Base-by-base conservation (phyloP, 2,797 vertebrate species). In the Coregonus ussuriensis region DNA sequence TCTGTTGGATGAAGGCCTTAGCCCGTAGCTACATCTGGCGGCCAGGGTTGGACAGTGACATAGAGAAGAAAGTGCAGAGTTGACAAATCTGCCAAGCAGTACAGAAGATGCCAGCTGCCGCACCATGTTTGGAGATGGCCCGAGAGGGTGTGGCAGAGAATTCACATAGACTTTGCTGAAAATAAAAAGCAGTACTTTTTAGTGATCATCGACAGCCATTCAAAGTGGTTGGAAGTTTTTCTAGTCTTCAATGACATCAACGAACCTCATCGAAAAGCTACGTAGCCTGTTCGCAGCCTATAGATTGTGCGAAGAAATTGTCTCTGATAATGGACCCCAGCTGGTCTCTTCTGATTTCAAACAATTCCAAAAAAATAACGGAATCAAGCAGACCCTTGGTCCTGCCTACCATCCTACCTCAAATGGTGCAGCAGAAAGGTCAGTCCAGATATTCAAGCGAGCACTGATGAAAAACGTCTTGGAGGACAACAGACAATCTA, bases 1-100 rank as follows among this genome's bases (percentile, higher is more conserved):
- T 72, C 4, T 76, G 81, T 18, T 0, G 4, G 25, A 82, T 79
- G 73, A 82, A 76, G 54, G 13, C n/a, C 33, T 47, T 79, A 16
- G 65, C 71, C 21, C 16, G 0, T 13, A 72, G 69, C 63, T 35
- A 63, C 15, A 5, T 62, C 56, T 72, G 72, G 56, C 51, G 80
- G 68, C 76, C 76, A 16, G 18, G 56, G 16, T 70, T 82, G 16
- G 77, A 82, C 62, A 59, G 16, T 37, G 72, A 74, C 33, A 66
- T 76, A 68, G 56, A 75, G 70, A 33, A 25, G 14, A 25, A 52
- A 54, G 35, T 75, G 18, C 4, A 7, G 35, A 63, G 11, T 15
- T 74, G 65, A 69, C 37, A 35, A 6, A 4, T n/a, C 6, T 80
- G 74, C 69, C 56, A 62, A 31, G 41, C 5, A 15, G 21, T 74